phyloP scores from a whole-genome alignment of 1,140 invertebrate genomes.

The Zaprionus vittiger region DNA sequence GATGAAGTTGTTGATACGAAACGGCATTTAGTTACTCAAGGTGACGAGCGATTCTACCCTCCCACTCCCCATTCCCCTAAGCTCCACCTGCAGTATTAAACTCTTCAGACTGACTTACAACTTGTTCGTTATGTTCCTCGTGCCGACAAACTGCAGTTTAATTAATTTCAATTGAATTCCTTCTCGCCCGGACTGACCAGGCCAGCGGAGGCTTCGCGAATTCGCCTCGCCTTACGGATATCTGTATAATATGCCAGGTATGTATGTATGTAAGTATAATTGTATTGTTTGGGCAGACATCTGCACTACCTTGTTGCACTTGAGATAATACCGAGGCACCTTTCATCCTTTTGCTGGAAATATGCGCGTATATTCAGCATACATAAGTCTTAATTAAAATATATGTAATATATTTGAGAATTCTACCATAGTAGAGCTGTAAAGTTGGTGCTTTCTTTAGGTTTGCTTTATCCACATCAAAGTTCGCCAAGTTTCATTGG shows the following conservation, averaged over 20 bases:
- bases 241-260: background rate
- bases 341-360: too few species aligned
- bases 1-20: constrained; percentile 5
- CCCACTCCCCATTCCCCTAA: background rate
- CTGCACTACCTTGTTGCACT: background rate
- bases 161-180: constrained; percentile 3
- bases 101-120: background rate
- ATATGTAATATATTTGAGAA: background rate
- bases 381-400: too few species aligned
- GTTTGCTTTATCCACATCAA: background rate
- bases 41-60: background rate
- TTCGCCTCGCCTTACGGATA: background rate
- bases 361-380: too few species aligned
- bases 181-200: background rate
- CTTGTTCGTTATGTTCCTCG: background rate
- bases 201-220: background rate
- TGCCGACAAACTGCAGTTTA: background rate
- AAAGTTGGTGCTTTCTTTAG: too few species aligned
- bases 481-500: background rate
- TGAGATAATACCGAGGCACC: too few species aligned
- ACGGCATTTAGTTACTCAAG: constrained; percentile 9
- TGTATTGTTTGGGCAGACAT: background rate
- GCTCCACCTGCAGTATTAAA: background rate
- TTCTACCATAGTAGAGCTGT: too few species aligned
- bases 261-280: background rate